Base-by-base conservation (phyloP, 2,888 invertebrate species). In the Dryadula phaetusa region DNA sequence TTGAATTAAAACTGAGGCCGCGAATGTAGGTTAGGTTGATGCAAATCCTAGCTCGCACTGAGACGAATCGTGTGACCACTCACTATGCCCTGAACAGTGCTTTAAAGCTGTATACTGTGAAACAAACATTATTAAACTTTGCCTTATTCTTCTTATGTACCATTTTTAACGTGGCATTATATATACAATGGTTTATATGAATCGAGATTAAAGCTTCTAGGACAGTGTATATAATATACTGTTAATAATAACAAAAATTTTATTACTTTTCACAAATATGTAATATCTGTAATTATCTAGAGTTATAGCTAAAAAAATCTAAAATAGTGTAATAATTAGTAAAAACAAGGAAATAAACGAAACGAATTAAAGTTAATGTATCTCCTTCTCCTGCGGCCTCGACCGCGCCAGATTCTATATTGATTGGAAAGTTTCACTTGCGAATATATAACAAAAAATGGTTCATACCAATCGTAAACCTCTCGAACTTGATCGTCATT, bases 21-120 rank as follows among this genome's bases (percentile, higher is more conserved):
- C 53, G 49, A 56, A 47, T 68, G 53, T 61, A 61, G 61, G 60
- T 68, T 64, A 64, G 60, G 47, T 54, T 25, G 44, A 67, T 47
- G 64, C 53, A 47, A 64, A 64, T 64, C 64, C 67, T 64, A 68
- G 54, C 25, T 40, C 8, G 44, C 44, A 56, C 34, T 37, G 44
- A 60, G 60, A 60, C 44, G 60, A 54, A n/a, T 54, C 54, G 34
- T 52, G 54, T 64, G 64, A 64, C 53, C 63, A 64, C 54, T 60
- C 60, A 34, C 34, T 18, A 32, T 6, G 1, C 25, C 14, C 25
- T 60, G 20, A 60, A 60, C 60, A 44, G 60, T 44, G 60, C 60
- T 60, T 60, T 44, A 60, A 56, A 56, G 56, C 56, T 40, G 22
- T 20, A 18, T 60, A 44, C 44, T 44, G 44, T 25, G 28, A 44